Evolutionary conservation across 2,888 invertebrate species (phyloP), one percentile per base, ranked within the genome.

Genomic region (Adelphocoris suturalis): DNA sequence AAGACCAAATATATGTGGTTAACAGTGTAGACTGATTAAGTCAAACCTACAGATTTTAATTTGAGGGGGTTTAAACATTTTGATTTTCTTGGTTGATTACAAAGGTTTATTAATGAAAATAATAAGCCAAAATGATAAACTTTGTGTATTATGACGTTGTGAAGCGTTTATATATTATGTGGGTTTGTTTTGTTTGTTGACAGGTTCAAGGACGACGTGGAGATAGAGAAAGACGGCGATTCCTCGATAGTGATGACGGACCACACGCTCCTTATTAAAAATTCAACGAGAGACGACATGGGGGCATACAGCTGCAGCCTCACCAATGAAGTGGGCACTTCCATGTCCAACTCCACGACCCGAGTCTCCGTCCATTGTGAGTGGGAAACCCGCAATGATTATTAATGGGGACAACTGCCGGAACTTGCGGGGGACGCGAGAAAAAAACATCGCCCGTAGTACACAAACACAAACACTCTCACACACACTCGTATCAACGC

Each of bases 241-340:
- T 96, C 96, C 93, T 97, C 96, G 94, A 95, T 96, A 91, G 97
- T 95, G 81, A 94, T 95, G 0, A 96, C 96, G 91, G 96, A 97
- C 92, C 96, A 97, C 9, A 95, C 96, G 0, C 94, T 98, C 80
- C 95, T 96, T 90, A 97, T 98, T 92, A 95, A 95, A 92, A 96
- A 97, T 92, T 95, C 97, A 0, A 95, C 95, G 1, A 95, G 97
- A 13, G 94, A 94, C 0, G 98, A 98, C 93, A 96, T 96, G 93
- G 98, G 98, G 86, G 96, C 96, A 92, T 99, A 98, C 93, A 95
- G 96, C 46, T 98, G 98, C 93, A 94, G 96, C 91, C 95, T 98
- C 81, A 95, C 95, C 91, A 99, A 99, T 93, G 95, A 95, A 47
- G 96, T 98, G 47, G 98, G 97, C 7, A 95, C 95, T 82, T 96